Evolutionary conservation across 2,113 vertebrate genomes (phyloP).

Genomic region (Chiloscyllium plagiosum): DNA sequence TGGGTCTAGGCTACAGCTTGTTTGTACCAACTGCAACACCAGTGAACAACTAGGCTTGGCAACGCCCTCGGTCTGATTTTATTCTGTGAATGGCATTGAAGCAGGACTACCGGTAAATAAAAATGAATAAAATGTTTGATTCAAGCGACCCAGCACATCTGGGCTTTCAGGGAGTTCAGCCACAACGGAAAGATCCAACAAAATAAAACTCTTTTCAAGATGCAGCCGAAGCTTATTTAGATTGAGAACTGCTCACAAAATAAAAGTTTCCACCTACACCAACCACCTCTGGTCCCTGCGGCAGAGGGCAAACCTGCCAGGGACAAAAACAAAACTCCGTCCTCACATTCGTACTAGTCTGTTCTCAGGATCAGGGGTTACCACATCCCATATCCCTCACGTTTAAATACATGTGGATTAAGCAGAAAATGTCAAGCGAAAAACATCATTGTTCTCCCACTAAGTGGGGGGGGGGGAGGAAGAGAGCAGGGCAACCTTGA

Average conservation of each 20-base stretch:
- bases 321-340: not conserved
- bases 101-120: not conserved
- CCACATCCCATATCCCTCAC: not conserved
- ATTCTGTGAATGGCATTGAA: constrained; percentile 4
- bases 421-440: not conserved
- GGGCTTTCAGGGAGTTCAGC: not conserved
- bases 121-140: not conserved
- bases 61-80: not conserved
- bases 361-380: not conserved
- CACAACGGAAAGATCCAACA: not conserved
- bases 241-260: not conserved
- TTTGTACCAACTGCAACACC: not conserved
- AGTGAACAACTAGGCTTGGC: not conserved
- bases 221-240: not conserved
- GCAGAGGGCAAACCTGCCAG: not conserved
- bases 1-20: not conserved
- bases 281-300: not conserved
- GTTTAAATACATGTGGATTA: not conserved
- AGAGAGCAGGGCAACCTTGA: too few relatives aligned
- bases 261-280: not conserved
- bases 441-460: not conserved
- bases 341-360: not conserved
- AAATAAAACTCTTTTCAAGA: not conserved
- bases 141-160: not conserved
- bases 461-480: too few relatives aligned